Conservation (phyloP, 1,140 invertebrate genomes). For the Penaeus indicus region DNA sequence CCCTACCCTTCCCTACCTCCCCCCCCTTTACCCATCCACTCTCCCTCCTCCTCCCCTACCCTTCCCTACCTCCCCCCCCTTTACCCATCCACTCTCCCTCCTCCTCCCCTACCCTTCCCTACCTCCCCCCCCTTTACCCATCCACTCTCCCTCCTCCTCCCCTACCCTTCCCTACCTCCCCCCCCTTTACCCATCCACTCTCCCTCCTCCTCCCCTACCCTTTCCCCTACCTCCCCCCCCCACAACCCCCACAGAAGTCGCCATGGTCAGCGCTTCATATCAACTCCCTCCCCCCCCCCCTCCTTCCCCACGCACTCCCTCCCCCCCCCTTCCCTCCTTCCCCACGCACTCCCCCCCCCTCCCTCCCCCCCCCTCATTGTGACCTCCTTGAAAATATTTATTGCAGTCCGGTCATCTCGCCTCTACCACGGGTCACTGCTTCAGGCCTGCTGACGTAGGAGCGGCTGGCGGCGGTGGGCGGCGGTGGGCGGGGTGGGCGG, state of each 20-base stretch:
- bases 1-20: too few species aligned
- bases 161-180: not conserved
- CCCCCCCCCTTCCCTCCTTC: not conserved
- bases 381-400: constrained; percentile 15
- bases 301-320: not conserved
- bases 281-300: not conserved
- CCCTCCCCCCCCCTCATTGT: not conserved
- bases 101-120: too few species aligned
- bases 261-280: not conserved
- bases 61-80: too few species aligned
- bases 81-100: too few species aligned
- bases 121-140: too few species aligned
- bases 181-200: not conserved
- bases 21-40: too few species aligned
- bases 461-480: not conserved
- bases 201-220: not conserved
- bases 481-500: not conserved
- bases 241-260: too few species aligned
- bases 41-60: too few species aligned
- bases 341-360: not conserved
- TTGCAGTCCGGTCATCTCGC: not conserved
- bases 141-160: not conserved
- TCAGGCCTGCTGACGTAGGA: constrained; percentile 12
- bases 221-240: not conserved
- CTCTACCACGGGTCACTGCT: not conserved